Base-by-base conservation (phyloP, 2,797 vertebrate genomes). In the Sebastes variabilis region DNA sequence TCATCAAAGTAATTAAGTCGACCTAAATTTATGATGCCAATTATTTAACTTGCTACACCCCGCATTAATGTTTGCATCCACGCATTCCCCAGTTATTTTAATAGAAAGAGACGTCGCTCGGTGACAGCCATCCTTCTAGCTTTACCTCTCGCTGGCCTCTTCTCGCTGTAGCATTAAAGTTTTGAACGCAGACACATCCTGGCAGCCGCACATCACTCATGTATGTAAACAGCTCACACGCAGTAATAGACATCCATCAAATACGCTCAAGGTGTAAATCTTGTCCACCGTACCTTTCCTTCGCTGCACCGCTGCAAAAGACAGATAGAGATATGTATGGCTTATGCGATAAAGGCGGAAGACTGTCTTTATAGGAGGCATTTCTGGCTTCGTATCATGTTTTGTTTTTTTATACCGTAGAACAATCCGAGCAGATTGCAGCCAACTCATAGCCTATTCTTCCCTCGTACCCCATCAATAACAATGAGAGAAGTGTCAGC, bases 261-360 rank as follows among this genome's bases (percentile, higher is more conserved):
- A 86, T 79, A 82, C 66, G 58, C 84, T 90, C 24, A 54, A 80
- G 77, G 89, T 88, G 90, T 93, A 93, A 94, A 93, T 94, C 76
- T 89, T 60, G 62, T 75, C 73, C 16, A 10, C 46, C 29, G 69
- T 32, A 69, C 77, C 65, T 58, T 77, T 77, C 52, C 42, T 62
- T 42, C 1, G 56, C 62, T 46, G 81, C 83, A 67, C 54, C 36
- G 68, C 90, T 88, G 87, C 86, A 73, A 58, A 34, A 79, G 67
- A 86, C 71, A 86, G 89, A 94, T 90, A 93, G 73, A 83, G 89
- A 87, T 89, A 84, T 92, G 84, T 81, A 91, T 65, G 72, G 38
- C 29, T 55, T 29, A 22, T 27, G 68, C 6, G 76, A 92, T 90
- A 91, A 76, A 88, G 32, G 49, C 25, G 78, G 7, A 56, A 25